Percentiles rank a stretch among this genome's conserved stretches.
Evolutionary conservation across 2,888 invertebrate species (phyloP).

Genomic region (Tortricodes alternella): DNA sequence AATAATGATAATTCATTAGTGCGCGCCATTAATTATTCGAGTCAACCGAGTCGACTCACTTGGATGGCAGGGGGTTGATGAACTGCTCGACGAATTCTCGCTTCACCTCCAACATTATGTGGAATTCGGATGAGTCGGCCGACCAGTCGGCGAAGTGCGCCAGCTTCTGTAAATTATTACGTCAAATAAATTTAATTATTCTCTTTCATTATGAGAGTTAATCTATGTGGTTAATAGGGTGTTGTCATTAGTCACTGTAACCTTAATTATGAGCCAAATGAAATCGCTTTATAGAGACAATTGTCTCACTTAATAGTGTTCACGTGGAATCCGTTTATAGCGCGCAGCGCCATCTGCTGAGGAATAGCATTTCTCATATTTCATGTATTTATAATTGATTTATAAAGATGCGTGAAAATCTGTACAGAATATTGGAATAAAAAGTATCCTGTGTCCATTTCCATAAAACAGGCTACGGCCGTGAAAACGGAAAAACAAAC

Average conservation of each 20-base stretch:
- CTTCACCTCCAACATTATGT: constrained; percentile 87
- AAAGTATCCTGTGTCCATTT: too few relatives aligned
- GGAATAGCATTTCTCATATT: not conserved
- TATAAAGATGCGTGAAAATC: too few relatives aligned
- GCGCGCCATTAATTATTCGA: constrained; percentile 27
- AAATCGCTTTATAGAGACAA: constrained; percentile 15
- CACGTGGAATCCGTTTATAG: too few relatives aligned
- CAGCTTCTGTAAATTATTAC: constrained; percentile 76
- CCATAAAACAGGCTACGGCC: too few relatives aligned
- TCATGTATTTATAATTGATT: too few relatives aligned
- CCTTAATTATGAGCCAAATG: constrained; percentile 24
- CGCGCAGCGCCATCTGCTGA: not conserved
- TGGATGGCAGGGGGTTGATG: constrained; percentile 80
- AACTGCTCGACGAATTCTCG: constrained; percentile 87
- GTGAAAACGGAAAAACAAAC: too few relatives aligned
- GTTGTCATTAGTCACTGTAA: constrained; percentile 33
- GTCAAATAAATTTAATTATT: constrained; percentile 54
- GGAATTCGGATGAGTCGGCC: constrained; percentile 87
- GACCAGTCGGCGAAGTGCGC: constrained; percentile 91
- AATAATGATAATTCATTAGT: constrained; percentile 40
- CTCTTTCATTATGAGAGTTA: constrained; percentile 45
- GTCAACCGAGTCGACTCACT: constrained; percentile 67
- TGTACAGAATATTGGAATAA: too few relatives aligned
- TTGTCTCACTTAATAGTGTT: too few relatives aligned
- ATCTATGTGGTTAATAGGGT: constrained; percentile 37